Conservation (phyloP, 2,797 vertebrate genomes). For the Discoglossus pictus region DNA sequence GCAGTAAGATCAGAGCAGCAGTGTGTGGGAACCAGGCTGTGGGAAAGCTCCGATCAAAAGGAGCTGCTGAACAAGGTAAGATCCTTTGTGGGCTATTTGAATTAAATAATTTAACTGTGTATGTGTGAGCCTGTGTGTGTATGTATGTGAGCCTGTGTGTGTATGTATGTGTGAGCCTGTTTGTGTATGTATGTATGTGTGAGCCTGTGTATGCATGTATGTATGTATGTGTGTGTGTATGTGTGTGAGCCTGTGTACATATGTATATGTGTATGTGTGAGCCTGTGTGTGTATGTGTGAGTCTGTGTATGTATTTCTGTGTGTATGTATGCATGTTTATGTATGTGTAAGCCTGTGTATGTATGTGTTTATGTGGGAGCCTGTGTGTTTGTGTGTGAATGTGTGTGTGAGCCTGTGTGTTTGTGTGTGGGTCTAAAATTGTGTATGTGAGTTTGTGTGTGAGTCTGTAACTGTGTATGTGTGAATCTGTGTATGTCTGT, state of each 20-base stretch:
- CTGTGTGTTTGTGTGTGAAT: too few species aligned
- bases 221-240: background rate
- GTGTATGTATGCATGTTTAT: background rate
- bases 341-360: background rate
- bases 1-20: too few species aligned
- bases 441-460: too few species aligned
- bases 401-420: too few species aligned
- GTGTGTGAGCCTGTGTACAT: background rate
- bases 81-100: too few species aligned
- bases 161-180: background rate
- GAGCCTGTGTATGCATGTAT: background rate
- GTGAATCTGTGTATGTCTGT: too few species aligned
- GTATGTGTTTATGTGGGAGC: too few species aligned
- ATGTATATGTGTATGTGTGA: background rate
- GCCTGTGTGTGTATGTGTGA: background rate
- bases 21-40: too few species aligned
- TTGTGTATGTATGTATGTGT: background rate
- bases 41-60: too few species aligned
- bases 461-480: too few species aligned
- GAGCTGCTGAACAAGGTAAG: too few species aligned
- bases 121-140: background rate
- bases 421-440: too few species aligned
- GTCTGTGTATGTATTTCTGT: background rate
- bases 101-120: background rate
- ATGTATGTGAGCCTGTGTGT: background rate